phyloP scores from a whole-genome alignment of 2,888 invertebrate genomes.

The Protodeltote pygarga region DNA sequence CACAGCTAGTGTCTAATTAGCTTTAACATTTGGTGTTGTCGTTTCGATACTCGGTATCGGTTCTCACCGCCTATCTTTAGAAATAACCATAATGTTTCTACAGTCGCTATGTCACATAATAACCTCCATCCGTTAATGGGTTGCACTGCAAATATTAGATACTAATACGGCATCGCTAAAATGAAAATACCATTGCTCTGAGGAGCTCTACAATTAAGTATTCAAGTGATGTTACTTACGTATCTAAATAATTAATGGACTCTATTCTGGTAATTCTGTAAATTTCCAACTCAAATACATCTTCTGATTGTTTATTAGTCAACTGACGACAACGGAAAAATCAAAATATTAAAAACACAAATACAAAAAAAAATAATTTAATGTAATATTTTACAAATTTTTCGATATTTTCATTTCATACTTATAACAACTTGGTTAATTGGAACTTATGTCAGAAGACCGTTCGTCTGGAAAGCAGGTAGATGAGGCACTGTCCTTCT shows the following conservation, averaged over 20 bases:
- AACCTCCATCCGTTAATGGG: too few relatives aligned
- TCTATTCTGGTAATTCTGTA: not conserved
- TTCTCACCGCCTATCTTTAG: too few relatives aligned
- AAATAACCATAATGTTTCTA: too few relatives aligned
- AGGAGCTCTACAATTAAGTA: slow-evolving; percentile 1
- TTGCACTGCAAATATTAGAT: too few relatives aligned
- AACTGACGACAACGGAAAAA: not conserved
- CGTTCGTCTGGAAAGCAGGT: slow-evolving; percentile 81
- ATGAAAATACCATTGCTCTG: not conserved
- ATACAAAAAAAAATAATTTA: not conserved
- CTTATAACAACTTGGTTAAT: not conserved
- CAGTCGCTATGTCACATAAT: too few relatives aligned
- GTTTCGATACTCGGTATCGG: too few relatives aligned
- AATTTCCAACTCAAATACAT: slow-evolving; percentile 1
- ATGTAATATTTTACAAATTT: too few relatives aligned
- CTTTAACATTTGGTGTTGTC: too few relatives aligned
- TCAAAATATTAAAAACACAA: not conserved
- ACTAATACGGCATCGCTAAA: not conserved
- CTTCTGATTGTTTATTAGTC: not conserved
- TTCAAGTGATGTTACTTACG: not conserved
- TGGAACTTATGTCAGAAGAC: slow-evolving; percentile 64
- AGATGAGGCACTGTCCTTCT: slow-evolving; percentile 82
- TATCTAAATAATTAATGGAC: not conserved
- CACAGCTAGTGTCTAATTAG: too few relatives aligned
- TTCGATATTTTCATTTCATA: too few relatives aligned